Percentiles rank a stretch among this genome's conserved stretches.
Evolutionary conservation across 2,888 invertebrate genomes (phyloP).

Genomic region (Cetonia aurata): DNA sequence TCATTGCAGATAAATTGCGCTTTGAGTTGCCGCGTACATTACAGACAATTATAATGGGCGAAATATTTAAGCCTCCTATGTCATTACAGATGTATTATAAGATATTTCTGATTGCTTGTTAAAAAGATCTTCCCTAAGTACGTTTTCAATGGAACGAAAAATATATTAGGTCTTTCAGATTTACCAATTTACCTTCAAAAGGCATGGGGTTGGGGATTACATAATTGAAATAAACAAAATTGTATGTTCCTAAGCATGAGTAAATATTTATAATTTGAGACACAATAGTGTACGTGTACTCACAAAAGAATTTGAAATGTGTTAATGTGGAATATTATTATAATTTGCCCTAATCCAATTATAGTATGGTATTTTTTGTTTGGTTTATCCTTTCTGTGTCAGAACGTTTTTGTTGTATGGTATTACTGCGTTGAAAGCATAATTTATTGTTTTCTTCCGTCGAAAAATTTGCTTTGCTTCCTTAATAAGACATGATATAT

Average conservation of each 20-base stretch:
- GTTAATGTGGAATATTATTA: no score
- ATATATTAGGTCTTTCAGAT: no score
- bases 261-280: no score
- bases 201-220: no score
- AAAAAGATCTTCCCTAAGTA: no score
- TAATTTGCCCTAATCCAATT: slow-evolving; percentile 37
- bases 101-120: background rate
- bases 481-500: slow-evolving; percentile 18
- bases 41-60: background rate
- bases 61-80: background rate
- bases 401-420: slow-evolving; percentile 23
- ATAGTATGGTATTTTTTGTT: slow-evolving; percentile 29
- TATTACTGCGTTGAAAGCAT: slow-evolving; percentile 27
- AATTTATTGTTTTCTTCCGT: slow-evolving; percentile 25
- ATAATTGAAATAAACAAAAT: no score
- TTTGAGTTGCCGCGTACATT: slow-evolving; percentile 9
- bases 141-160: no score
- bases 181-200: no score
- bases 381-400: slow-evolving; percentile 9
- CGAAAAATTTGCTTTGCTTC: slow-evolving; percentile 21
- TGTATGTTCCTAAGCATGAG: no score
- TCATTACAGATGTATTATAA: background rate
- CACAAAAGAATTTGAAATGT: no score
- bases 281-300: no score
- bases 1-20: slow-evolving; percentile 3